Evolutionary conservation across 1,140 invertebrate species (phyloP), one percentile per base, ranked within the genome.

Genomic region (Oreohelix idahoensis): DNA sequence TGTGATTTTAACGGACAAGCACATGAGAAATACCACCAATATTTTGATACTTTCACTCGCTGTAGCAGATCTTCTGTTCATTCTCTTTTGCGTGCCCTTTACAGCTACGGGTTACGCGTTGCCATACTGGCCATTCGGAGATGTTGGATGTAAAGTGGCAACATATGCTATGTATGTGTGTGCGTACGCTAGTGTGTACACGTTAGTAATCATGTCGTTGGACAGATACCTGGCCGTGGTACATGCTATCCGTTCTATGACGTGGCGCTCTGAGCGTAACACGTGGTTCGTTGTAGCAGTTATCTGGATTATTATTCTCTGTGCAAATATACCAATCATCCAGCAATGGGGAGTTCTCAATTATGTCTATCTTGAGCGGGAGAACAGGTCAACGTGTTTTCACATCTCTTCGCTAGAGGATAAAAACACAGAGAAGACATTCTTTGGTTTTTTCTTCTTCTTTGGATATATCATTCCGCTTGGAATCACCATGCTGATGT

Each of bases 161-260:
- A 95, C 96, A 89, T 96, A 96, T 88, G 80, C 91, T 38, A 90
- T 87, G 69, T 92, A 93, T 86, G 97, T 98, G 0, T 98, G 96
- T 17, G 97, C 97, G 0, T 98, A 97, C 88, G 97, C 96, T 10
- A 97, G 96, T 85, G 97, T 98, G 20, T 98, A 98, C 92, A 98
- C 97, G 0, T 93, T 99, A 36, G 97, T 99, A 0, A 94, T 99
- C 66, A 98, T 99, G 97, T 98, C 97, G n/a, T 92, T 98, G 35
- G 98, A 99, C 92, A 95, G 98, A 84, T 99, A 97, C 92, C 94
- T 99, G 89, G 98, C 98, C 35, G 97, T 99, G 15, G 97, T 98
- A 0, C 96, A 98, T 92, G 97, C 97, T 0, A 96, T 99, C 80
- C 94, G 95, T 0, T 97, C 96, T 75, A 98, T 97, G 95, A 95